Percentiles rank a stretch among this genome's conserved stretches.
Conservation (phyloP, 2,797 vertebrate genomes). For the Notolabrus celidotus region DNA sequence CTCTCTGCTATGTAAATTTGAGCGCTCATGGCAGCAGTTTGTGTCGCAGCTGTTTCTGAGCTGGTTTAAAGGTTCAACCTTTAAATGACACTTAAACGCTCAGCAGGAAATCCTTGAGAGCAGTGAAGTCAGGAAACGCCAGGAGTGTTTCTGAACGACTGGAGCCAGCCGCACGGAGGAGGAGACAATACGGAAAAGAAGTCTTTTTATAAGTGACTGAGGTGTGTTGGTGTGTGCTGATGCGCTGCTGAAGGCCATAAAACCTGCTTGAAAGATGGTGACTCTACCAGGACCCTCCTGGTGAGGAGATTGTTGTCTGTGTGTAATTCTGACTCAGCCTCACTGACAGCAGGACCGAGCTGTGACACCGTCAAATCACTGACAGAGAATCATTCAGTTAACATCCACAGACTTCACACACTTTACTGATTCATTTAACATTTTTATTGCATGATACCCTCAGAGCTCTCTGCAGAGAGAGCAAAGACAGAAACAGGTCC, state of each 20-base stretch:
- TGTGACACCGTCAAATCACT: neutral
- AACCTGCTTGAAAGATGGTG: neutral
- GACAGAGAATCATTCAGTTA: constrained; percentile 6
- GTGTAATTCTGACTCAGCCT: constrained; percentile 9
- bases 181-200: neutral
- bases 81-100: constrained; percentile 44
- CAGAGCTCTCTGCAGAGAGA: no score
- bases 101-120: constrained; percentile 59
- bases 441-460: no score
- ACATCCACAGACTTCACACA: neutral
- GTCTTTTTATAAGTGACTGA: neutral
- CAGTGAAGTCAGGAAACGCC: constrained; percentile 20
- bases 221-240: neutral
- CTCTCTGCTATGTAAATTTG: constrained; percentile 55
- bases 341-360: neutral
- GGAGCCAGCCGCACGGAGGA: neutral
- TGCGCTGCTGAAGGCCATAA: neutral
- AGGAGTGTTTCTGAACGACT: constrained; percentile 8
- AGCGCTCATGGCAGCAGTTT: constrained; percentile 38
- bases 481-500: no score
- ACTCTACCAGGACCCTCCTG: neutral
- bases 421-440: no score
- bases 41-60: constrained; percentile 53
- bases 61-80: constrained; percentile 37
- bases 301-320: neutral